Evolutionary conservation across 2,797 vertebrate genomes (phyloP).

Genomic region (Aphelocoma californica): DNA sequence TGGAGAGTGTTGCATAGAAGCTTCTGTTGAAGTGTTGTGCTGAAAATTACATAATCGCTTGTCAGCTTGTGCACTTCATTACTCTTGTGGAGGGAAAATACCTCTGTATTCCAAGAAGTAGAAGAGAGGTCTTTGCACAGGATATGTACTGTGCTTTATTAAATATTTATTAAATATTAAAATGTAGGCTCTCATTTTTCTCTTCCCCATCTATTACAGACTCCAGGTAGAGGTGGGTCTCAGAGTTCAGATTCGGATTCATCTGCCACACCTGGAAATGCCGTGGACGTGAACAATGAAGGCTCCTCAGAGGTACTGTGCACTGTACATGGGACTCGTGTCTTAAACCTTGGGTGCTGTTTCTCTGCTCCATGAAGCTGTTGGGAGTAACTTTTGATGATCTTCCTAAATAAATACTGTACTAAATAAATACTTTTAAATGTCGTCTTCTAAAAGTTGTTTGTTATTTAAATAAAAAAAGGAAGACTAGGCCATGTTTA

Average conservation of each 20-base stretch:
- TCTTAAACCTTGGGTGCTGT: not conserved
- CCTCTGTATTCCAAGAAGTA: not conserved
- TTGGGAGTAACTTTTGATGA: not conserved
- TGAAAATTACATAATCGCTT: not conserved
- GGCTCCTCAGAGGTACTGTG: slow-evolving; percentile 91
- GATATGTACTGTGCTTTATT: not conserved
- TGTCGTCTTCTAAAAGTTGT: not conserved
- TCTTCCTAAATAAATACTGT: not conserved
- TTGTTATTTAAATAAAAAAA: not conserved
- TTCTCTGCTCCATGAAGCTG: not conserved
- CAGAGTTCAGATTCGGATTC: slow-evolving; percentile 93
- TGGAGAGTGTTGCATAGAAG: not conserved
- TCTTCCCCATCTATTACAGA: slow-evolving; percentile 74
- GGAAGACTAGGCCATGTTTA: not conserved
- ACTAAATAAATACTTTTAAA: not conserved
- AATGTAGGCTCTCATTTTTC: not conserved
- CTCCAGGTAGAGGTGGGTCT: slow-evolving; percentile 94
- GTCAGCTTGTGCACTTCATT: not conserved
- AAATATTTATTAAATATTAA: not conserved
- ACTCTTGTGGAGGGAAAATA: not conserved
- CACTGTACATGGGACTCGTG: not conserved
- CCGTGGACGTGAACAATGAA: slow-evolving; percentile 88
- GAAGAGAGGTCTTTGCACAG: not conserved
- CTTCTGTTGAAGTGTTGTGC: not conserved
- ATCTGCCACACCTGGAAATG: slow-evolving; percentile 80